Evolutionary conservation across 2,113 vertebrate species (phyloP).

Genomic region (Dinomys branickii): DNA sequence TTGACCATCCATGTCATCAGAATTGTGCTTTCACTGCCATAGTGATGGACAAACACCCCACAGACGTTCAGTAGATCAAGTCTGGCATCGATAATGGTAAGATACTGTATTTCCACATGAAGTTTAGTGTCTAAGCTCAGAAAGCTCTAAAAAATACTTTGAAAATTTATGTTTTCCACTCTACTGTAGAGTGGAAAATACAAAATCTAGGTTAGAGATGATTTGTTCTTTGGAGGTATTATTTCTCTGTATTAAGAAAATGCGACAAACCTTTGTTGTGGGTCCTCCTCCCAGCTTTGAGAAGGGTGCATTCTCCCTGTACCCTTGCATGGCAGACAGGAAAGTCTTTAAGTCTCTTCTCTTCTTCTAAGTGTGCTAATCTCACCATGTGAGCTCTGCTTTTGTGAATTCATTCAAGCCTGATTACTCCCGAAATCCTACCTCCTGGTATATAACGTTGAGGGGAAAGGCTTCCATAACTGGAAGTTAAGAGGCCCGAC

Average conservation of each 20-base stretch:
- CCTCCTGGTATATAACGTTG: background rate
- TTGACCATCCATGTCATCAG: background rate
- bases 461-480: background rate
- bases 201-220: background rate
- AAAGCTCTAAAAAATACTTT: background rate
- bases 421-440: background rate
- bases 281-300: background rate
- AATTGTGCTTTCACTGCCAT: background rate
- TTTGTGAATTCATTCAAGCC: background rate
- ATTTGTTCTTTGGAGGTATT: background rate
- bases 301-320: background rate
- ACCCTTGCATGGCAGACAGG: background rate
- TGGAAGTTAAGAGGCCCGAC: background rate
- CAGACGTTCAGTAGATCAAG: background rate
- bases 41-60: background rate
- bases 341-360: background rate
- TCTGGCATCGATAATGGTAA: background rate
- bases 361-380: background rate
- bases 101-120: background rate
- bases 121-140: background rate
- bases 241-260: background rate
- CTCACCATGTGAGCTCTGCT: background rate
- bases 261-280: background rate
- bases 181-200: background rate
- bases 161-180: background rate